Evolutionary conservation across 2,888 invertebrate genomes (phyloP).

Genomic region (Tortrix viridana): DNA sequence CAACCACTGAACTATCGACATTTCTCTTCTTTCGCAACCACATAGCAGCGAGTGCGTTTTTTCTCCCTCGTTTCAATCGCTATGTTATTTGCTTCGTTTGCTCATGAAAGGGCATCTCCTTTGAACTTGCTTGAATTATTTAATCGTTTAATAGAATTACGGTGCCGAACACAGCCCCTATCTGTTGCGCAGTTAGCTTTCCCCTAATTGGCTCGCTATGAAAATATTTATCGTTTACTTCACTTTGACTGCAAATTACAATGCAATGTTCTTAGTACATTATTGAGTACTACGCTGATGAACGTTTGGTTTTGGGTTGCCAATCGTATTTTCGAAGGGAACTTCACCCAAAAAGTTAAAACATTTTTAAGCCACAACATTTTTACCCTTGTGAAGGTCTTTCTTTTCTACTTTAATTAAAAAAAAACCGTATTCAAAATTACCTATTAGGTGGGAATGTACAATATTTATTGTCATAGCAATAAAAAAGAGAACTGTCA

Average conservation of each 20-base stretch:
- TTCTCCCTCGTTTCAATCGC: conserved; percentile 63
- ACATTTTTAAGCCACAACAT: too few relatives aligned
- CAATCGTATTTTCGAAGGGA: too few relatives aligned
- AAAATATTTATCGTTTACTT: conserved; percentile 67
- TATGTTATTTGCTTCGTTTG: conserved; percentile 75
- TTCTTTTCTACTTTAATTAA: too few relatives aligned
- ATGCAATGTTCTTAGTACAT: too few relatives aligned
- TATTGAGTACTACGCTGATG: too few relatives aligned
- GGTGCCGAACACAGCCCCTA: conserved; percentile 65
- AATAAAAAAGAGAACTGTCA: too few relatives aligned
- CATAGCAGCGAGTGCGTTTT: conserved; percentile 63
- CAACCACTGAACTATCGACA: conserved; percentile 46
- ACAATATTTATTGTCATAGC: too few relatives aligned
- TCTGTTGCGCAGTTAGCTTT: conserved; percentile 64
- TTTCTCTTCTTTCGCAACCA: conserved; percentile 45
- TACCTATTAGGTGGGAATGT: too few relatives aligned
- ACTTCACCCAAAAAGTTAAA: too few relatives aligned
- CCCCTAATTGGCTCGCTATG: conserved; percentile 72
- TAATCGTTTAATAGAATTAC: conserved; percentile 83
- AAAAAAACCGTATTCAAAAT: too few relatives aligned
- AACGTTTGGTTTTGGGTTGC: too few relatives aligned
- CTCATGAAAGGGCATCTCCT: conserved; percentile 79
- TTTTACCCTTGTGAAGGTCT: too few relatives aligned
- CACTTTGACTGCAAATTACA: conserved; percentile 46
- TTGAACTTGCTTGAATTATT: conserved; percentile 81